A percentile compares a stretch with the other conserved stretches of the same genome.
phyloP scores from a whole-genome alignment of 2,113 vertebrate species.

The Macrotis lagotis region DNA sequence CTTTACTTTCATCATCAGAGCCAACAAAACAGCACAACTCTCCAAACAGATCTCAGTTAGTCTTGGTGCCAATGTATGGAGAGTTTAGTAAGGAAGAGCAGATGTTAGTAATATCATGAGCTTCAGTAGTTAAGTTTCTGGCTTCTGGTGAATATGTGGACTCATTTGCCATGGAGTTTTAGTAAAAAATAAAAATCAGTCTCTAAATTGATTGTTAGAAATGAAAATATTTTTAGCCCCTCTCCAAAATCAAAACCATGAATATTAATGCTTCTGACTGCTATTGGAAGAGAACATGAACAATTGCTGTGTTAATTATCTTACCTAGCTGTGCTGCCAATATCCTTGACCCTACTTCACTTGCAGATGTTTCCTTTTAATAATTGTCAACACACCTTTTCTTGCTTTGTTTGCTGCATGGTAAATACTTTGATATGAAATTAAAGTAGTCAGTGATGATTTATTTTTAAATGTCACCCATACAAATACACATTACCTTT shows the following conservation, averaged over 20 bases:
- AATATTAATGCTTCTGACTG: conserved; percentile 14
- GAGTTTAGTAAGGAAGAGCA: background rate
- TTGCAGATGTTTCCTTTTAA: conserved; percentile 29
- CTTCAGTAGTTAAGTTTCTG: conserved; percentile 9
- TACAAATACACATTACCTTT: conserved; percentile 1
- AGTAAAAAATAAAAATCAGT: background rate
- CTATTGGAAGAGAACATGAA: background rate
- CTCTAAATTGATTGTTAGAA: background rate
- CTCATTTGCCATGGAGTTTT: background rate
- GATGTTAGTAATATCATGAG: conserved; percentile 16
- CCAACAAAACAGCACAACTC: background rate
- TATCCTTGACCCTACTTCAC: conserved; percentile 5
- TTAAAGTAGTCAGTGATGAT: background rate
- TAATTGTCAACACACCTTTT: background rate
- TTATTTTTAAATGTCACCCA: background rate
- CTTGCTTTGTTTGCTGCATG: conserved; percentile 3
- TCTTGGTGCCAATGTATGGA: conserved; percentile 14
- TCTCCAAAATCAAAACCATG: background rate
- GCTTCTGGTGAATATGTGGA: background rate
- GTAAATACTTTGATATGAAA: conserved; percentile 5
- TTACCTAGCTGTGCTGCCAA: accelerated
- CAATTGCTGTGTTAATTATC: background rate
- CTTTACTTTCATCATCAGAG: background rate
- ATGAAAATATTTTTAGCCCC: background rate
- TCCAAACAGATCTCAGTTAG: conserved; percentile 41